phyloP scores from a whole-genome alignment of 64 coral and sea anemone species.

The Exaiptasia diaphana region DNA sequence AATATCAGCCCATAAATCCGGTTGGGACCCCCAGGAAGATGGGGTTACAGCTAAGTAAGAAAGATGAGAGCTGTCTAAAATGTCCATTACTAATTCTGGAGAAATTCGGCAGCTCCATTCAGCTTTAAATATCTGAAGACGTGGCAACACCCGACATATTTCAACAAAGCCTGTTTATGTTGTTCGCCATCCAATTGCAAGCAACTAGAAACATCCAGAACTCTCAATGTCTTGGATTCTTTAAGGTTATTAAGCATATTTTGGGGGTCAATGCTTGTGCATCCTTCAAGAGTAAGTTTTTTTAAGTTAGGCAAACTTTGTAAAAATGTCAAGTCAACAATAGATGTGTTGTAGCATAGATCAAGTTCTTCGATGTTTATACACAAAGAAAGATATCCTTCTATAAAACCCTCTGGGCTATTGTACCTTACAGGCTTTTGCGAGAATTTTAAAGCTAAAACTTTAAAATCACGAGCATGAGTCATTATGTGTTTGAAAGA shows the following conservation, averaged over 20 bases:
- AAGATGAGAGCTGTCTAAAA: slow-evolving; percentile 48
- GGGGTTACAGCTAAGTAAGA: slow-evolving; percentile 55
- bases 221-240: slow-evolving; percentile 36
- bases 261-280: slow-evolving; percentile 45
- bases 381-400: slow-evolving; percentile 46
- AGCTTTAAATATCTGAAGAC: slow-evolving; percentile 66
- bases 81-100: slow-evolving; percentile 54
- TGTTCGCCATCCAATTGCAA: slow-evolving; percentile 29
- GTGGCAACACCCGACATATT: slow-evolving; percentile 41
- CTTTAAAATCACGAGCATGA: slow-evolving; percentile 47
- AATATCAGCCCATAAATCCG: slow-evolving; percentile 33
- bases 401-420: slow-evolving; percentile 51
- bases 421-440: slow-evolving; percentile 69
- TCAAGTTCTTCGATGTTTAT: slow-evolving; percentile 49
- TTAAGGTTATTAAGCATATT: slow-evolving; percentile 38
- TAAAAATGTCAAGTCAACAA: slow-evolving; percentile 34
- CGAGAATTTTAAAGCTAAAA: slow-evolving; percentile 52
- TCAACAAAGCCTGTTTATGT: slow-evolving; percentile 33
- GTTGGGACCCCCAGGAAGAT: slow-evolving; percentile 37
- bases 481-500: slow-evolving; percentile 55
- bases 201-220: slow-evolving; percentile 31
- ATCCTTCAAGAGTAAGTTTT: slow-evolving; percentile 60
- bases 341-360: slow-evolving; percentile 56
- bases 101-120: slow-evolving; percentile 51
- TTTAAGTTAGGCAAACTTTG: slow-evolving; percentile 53